Evolutionary conservation across 2,888 invertebrate species (phyloP), one percentile per base, ranked within the genome.

Genomic region (Caenorhabditis sp.): DNA sequence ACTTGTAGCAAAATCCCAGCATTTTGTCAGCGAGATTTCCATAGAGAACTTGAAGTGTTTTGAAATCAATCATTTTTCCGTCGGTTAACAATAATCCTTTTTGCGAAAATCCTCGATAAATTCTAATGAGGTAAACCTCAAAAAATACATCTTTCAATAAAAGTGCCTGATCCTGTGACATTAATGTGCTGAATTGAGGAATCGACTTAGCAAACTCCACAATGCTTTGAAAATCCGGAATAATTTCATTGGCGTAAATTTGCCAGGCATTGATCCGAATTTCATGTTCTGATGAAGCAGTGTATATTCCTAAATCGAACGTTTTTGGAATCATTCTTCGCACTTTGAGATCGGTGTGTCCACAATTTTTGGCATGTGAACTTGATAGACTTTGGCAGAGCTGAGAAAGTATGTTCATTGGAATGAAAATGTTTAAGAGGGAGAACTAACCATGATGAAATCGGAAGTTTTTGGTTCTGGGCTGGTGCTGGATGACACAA

Each of bases 131-230:
- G 26, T 66, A 73, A 4, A 78, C 27, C 14, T 36, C 25, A 43
- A 76, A 76, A 4, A 66, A 57, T 17, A 61, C 59, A 1, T n/a
- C 66, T 58, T 76, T 77, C 21, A 79, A 64, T 0, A 77, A 57
- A 10, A 25, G 21, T 20, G 70, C 70, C 43, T 75, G 72, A 36
- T 79, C 77, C 14, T 54, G 25, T 14, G 68, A 10, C 0, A 50
- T 17, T 17, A 79, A 8, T 0, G 4, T 14, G 12, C 36, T 49
- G 59, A 77, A 65, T 0, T 60, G 57, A 0, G 80, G 73, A 38
- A 80, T 67, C 1, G 54, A 20, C 43, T 68, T 74, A 4, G 69
- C 66, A 31, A 75, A 77, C 1, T 54, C 53, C 1, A 78, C 72
- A n/a, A 67, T 20, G 0, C 54, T 25, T 36, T 67, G 38, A 23